Base-by-base conservation (phyloP, 2,113 vertebrate species). In the Eleginops maclovinus region DNA sequence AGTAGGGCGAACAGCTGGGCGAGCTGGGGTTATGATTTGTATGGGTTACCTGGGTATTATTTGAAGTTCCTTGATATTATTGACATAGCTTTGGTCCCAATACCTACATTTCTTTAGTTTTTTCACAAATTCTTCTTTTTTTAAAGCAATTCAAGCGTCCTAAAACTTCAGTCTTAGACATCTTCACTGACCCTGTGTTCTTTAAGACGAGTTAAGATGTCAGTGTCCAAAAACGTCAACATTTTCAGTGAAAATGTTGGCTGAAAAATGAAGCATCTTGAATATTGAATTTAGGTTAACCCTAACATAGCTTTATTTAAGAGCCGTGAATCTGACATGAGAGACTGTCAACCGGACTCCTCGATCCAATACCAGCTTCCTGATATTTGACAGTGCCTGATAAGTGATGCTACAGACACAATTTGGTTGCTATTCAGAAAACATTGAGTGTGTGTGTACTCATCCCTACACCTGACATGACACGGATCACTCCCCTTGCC, bases 401-500 rank as follows among this genome's bases (percentile, higher is more conserved):
- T 22, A 63, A 22, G 61, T 51, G 26, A 63, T 31, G 56, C 24
- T 62, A 21, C 4, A 16, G 58, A 69, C 26, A n/a, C 13, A 24
- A 24, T 72, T 22, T 17, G 44, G 50, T 81, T 2, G 3, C 22
- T 22, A 9, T 36, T 69, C 2, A 28, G 54, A 64, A 56, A 46
- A 56, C 53, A 63, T 12, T 24, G 24, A 44, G 14, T 64, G 22
- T 50, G 22, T 50, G 13, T 24, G 22, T 44, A 1, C 36, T 49
- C 5, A 10, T 76, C 51, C 49, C 40, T 53, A 41, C 67, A 81
- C 77, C 41, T 75, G 75, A 43, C 63, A 49, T 74, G 79, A 82
- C 82, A 47, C 0, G 13, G 22, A 79, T 84, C 77, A 53, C 74
- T 85, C 85, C 71, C 49, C 56, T 36, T 9, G 22, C 13, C 72